phyloP scores from a whole-genome alignment of 2,113 vertebrate genomes.

The Gulo gulo region DNA sequence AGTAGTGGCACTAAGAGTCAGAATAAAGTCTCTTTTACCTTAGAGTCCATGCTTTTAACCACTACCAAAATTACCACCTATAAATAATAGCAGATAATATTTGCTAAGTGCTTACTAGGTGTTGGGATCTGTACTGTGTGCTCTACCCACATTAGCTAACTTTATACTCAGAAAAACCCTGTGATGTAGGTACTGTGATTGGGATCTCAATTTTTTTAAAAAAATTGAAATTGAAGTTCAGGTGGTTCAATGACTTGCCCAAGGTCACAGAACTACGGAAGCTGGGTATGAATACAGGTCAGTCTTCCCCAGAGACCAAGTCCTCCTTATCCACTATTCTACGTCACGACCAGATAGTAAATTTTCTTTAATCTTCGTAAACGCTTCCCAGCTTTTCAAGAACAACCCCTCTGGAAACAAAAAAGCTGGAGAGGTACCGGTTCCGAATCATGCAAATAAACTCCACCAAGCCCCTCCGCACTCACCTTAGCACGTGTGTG shows the following conservation, averaged over 20 bases:
- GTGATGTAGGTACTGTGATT: background rate
- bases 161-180: background rate
- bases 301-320: background rate
- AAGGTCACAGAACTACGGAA: background rate
- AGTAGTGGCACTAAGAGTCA: background rate
- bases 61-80: background rate
- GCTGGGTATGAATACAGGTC: background rate
- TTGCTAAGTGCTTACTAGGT: background rate
- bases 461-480: background rate
- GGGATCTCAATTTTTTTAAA: background rate
- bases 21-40: background rate
- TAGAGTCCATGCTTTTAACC: background rate
- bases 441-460: background rate
- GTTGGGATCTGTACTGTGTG: background rate
- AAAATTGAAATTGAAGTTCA: background rate
- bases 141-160: background rate
- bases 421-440: background rate
- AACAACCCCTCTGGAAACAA: background rate
- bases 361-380: background rate
- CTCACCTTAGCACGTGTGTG: slow-evolving; percentile 97
- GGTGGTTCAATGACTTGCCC: background rate
- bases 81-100: background rate
- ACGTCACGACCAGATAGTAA: background rate
- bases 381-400: background rate
- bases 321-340: background rate